phyloP scores from a whole-genome alignment of 92 coral and sea anemone species.

The Epizoanthus stellaris region DNA sequence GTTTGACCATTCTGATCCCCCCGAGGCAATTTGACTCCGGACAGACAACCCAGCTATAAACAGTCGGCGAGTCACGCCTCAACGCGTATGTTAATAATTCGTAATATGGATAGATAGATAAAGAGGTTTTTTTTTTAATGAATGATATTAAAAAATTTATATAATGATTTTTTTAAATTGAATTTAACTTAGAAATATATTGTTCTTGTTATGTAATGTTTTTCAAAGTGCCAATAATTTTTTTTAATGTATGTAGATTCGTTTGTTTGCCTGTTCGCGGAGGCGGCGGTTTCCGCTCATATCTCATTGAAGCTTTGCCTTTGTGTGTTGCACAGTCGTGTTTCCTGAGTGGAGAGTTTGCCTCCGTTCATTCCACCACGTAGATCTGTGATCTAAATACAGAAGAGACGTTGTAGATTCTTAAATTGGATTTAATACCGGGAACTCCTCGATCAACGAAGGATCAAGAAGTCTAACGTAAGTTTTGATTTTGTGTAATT shows the following conservation, averaged over 20 bases:
- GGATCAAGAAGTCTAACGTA: background rate
- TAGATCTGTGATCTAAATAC: conserved; percentile 14
- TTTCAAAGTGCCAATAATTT: too few relatives aligned
- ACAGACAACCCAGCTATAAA: background rate
- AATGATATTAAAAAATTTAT: too few relatives aligned
- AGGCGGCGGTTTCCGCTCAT: conserved; percentile 32
- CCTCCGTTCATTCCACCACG: conserved; percentile 41
- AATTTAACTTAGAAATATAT: too few relatives aligned
- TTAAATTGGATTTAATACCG: conserved; percentile 7
- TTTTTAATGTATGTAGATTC: conserved; percentile 14
- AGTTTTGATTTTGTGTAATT: background rate
- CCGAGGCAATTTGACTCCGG: background rate
- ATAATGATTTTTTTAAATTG: too few relatives aligned
- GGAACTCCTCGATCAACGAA: background rate
- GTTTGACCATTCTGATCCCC: background rate
- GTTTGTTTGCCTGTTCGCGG: too few relatives aligned
- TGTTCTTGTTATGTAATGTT: too few relatives aligned
- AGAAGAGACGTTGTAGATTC: background rate
- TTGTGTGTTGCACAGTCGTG: background rate
- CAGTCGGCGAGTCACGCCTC: conserved; percentile 38
- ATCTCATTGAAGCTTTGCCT: background rate
- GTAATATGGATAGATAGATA: too few relatives aligned
- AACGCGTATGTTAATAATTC: conserved; percentile 16
- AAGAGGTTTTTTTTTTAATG: too few relatives aligned
- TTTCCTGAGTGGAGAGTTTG: background rate